Percentiles rank a stretch among this genome's conserved stretches.
phyloP scores from a whole-genome alignment of 2,888 invertebrate species.

The Tineola bisselliella region DNA sequence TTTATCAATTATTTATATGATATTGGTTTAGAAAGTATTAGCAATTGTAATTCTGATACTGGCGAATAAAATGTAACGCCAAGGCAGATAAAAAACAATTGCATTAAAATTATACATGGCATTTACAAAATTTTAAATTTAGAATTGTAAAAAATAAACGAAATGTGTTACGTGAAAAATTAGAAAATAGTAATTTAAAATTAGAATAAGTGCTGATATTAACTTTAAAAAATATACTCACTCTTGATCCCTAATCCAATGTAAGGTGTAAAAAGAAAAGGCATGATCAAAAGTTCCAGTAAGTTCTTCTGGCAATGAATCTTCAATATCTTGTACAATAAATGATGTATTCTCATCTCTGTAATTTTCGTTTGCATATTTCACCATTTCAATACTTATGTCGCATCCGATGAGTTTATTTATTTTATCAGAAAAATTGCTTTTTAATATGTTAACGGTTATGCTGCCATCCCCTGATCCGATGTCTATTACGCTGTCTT shows the following conservation, averaged over 20 bases:
- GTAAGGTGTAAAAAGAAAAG: slow-evolving; percentile 81
- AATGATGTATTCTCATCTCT: slow-evolving; percentile 52
- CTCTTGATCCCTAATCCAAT: slow-evolving; percentile 81
- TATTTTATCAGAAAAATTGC: slow-evolving; percentile 67
- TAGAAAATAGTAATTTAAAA: neutral
- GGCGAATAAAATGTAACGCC: no score
- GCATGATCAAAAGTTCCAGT: slow-evolving; percentile 71
- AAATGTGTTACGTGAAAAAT: no score
- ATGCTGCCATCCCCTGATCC: slow-evolving; percentile 82
- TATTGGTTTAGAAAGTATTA: no score
- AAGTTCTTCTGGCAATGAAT: slow-evolving; percentile 53
- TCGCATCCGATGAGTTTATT: slow-evolving; percentile 72
- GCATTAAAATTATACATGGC: no score
- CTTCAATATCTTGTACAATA: slow-evolving; percentile 67
- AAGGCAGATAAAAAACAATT: no score
- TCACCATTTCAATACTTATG: slow-evolving; percentile 76
- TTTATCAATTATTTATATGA: no score
- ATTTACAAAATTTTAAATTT: no score
- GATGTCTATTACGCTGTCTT: slow-evolving; percentile 70
- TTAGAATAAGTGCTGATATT: neutral
- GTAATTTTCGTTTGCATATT: slow-evolving; percentile 69
- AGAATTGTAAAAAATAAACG: no score
- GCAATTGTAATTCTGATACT: no score
- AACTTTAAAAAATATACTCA: slow-evolving; percentile 35
- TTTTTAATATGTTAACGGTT: slow-evolving; percentile 70